Base-by-base conservation (phyloP, 1,140 invertebrate genomes). In the Habropoda laboriosa region DNA sequence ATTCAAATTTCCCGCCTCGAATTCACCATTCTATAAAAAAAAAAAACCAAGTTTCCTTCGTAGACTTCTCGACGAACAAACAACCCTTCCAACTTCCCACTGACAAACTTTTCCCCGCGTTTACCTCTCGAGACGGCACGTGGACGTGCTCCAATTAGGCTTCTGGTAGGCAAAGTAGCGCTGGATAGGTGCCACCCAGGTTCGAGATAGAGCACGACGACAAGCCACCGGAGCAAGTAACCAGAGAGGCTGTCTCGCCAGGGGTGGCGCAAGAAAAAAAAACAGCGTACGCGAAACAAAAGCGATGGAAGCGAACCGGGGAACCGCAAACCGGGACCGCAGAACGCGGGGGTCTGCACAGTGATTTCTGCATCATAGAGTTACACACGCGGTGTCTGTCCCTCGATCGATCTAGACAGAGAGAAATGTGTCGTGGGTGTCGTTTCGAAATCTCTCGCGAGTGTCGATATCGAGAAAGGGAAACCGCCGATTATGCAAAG, bases 171-270 rank as follows among this genome's bases (percentile, higher is more conserved):
- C 32, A 16, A 8, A 42, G 3, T 18, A 30, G 24, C 18, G 10
- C 47, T 13, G 13, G 51, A 30, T 45, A n/a, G 18, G 21, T 32
- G 40, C 13, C n/a, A 30, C 40, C 40, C 27, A 27, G 24, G 40
- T 27, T n/a, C 18, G 13, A 51, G 58, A 85, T 67, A 75, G 35
- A 83, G 60, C 49, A 53, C 27, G 53, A n/a, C n/a, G n/a, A n/a
- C n/a, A n/a, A n/a, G n/a, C n/a, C n/a, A n/a, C 18, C 1, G 70
- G 47, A 32, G 63, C 68, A 53, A 30, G 73, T 82, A 85, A 86
- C 53, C 24, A 35, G 79, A 86, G 55, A 82, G 6, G 16, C 13
- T 8, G 53, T 45, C 38, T 35, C n/a, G 7, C 3, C 16, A 3
- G 49, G 60, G 60, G 35, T 18, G 1, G 35, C 12, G 21, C 18